These are phyloP conservation scores for Diploscapter pachys DNA, from an alignment of 1,140 invertebrate genomes.

Conservation along the genomic window DNA sequence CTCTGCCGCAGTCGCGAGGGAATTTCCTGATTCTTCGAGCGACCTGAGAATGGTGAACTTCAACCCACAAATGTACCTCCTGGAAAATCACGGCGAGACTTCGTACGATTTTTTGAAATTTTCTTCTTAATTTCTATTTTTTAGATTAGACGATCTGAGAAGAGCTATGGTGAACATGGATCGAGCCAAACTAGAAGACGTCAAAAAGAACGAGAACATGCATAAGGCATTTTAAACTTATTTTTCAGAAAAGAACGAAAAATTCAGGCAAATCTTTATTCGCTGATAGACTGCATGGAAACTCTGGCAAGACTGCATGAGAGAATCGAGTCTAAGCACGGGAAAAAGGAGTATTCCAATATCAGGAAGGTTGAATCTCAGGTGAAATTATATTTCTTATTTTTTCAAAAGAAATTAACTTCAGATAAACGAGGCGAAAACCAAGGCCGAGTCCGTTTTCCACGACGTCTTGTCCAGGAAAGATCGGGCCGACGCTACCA, in stretches of 20 bases:
- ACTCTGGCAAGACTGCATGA: slow-evolving; percentile 47
- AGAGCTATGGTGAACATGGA: slow-evolving; percentile 51
- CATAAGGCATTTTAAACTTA: slow-evolving; percentile 41
- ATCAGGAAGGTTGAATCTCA: slow-evolving; percentile 40
- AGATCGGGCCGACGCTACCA: slow-evolving; percentile 88
- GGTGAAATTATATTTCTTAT: slow-evolving; percentile 17
- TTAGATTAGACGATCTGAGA: slow-evolving; percentile 47
- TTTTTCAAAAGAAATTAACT: slow-evolving; percentile 10
- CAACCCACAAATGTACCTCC: slow-evolving; percentile 85
- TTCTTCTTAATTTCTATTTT: slow-evolving; percentile 24
- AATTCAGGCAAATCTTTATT: slow-evolving; percentile 49
- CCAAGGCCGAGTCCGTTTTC: slow-evolving; percentile 86
- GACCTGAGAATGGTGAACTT: slow-evolving; percentile 89
- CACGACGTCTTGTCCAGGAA: slow-evolving; percentile 86
- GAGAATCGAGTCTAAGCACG: slow-evolving; percentile 36
- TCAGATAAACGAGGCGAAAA: slow-evolving; percentile 73
- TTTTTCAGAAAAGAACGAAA: background rate
- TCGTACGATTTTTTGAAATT: slow-evolving; percentile 37
- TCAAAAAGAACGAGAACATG: slow-evolving; percentile 51
- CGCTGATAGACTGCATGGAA: slow-evolving; percentile 57
- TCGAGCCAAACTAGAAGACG: slow-evolving; percentile 39
- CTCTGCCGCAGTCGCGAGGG: slow-evolving; percentile 71
- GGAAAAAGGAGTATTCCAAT: slow-evolving; percentile 42
- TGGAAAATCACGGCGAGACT: slow-evolving; percentile 81
- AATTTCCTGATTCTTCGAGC: slow-evolving; percentile 82